Evolutionary conservation across 1,140 invertebrate species (phyloP), one percentile per base, ranked within the genome.

Genomic region (Lycorma delicatula): DNA sequence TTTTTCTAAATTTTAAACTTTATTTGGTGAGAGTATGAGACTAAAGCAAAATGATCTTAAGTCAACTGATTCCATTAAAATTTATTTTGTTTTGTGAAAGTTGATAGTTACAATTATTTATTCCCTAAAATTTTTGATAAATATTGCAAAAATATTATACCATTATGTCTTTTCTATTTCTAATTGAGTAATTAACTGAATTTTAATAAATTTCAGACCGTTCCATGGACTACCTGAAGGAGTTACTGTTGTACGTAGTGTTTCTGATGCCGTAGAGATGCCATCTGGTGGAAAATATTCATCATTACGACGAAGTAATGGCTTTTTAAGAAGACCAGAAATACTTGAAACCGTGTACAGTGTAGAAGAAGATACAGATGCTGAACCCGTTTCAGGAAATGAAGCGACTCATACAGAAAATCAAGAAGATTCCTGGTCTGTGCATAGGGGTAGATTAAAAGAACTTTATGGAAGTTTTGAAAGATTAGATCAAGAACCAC

Each of bases 321-420:
- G 86, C 13, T 86, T 84, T 60, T 69, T 89, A 1, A 74, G 86
- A 23, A 75, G 86, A 57, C 86, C 87, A 1, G 87, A 89, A 60
- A 85, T 90, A 16, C 71, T 90, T n/a, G 87, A 90, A 66, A 90
- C 87, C 0, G 87, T 90, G 0, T 90, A 89, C 70, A 88, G 85
- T 61, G 86, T 90, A 0, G 87, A 90, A 67, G 87, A 90, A 66
- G 87, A 89, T 69, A 82, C 72, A 0, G 85, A 88, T 60, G 79
- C 76, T 29, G 80, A 81, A 50, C 25, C n/a, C n/a, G n/a, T n/a
- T n/a, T n/a, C n/a, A n/a, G n/a, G n/a, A n/a, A n/a, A n/a, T n/a
- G n/a, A n/a, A n/a, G 2, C 22, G 27, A 36, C 12, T n/a, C 23
- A 26, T 57, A 67, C 7, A 73, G 75, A 61, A 44, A 53, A 5